Base-by-base conservation (phyloP, 2,888 invertebrate genomes). In the Teinopalpus imperialis region DNA sequence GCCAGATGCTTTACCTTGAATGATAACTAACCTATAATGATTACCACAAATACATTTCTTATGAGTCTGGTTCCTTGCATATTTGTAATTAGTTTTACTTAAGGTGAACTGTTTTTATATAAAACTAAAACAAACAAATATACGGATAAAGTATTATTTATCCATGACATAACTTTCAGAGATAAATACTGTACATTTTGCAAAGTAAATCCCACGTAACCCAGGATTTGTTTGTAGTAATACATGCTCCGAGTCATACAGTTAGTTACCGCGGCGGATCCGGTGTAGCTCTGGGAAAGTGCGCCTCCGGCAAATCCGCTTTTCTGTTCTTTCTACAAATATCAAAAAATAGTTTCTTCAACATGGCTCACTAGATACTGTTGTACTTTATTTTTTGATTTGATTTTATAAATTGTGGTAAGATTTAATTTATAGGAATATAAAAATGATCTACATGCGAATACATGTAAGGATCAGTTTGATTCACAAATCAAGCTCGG, bases 231-330 rank as follows among this genome's bases (percentile, higher is more conserved):
- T 76, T 68, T 68, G 66, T 67, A 66, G 66, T 65, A 68, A 73
- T 77, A 81, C 69, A 81, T 69, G 74, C 77, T 79, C 66, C 66
- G 66, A 72, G 67, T 67, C 66, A 62, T 67, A 64, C 75, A 75
- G 78, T 79, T 79, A 81, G 77, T 79, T 77, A 77, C 72, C 67
- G 65, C 60, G 54, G 55, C 60, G 62, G 64, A 77, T 76, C 70
- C 72, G 62, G 53, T 53, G 60, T 62, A 72, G 64, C 68, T 46
- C 69, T 47, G 57, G 63, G 64, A 74, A 72, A 72, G 65, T 70
- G 63, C 61, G 57, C 53, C 58, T 56, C 66, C 63, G 61, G 69
- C 66, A 75, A 76, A 77, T 70, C 74, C 74, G 71, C 63, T 63
- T 60, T 64, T 8, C 23, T 24, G 43, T 27, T 39, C 26, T 32